Evolutionary conservation across 1,140 invertebrate genomes (phyloP).

Genomic region (Drosophila miranda): DNA sequence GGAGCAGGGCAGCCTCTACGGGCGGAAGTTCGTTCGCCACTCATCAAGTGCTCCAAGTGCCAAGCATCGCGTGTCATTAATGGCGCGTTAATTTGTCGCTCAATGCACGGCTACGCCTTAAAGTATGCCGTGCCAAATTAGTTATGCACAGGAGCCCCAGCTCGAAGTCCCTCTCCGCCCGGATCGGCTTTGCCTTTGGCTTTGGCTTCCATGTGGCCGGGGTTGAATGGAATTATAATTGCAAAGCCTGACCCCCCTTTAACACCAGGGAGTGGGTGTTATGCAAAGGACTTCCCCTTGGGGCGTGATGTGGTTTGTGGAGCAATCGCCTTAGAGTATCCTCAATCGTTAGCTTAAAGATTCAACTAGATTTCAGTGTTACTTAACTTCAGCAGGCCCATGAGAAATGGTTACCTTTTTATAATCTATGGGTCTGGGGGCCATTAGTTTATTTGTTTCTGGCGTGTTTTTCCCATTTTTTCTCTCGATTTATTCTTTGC

Average conservation of each 20-base stretch:
- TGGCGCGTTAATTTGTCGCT: slow-evolving; percentile 74
- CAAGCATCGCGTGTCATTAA: slow-evolving; percentile 64
- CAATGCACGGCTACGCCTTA: slow-evolving; percentile 58
- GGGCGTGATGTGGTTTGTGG: no score
- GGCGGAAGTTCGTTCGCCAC: slow-evolving; percentile 14
- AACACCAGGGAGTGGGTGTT: slow-evolving; percentile 4
- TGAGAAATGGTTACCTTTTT: no score
- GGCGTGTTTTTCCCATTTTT: background rate
- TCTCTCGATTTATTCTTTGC: slow-evolving; percentile 15
- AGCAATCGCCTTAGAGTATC: no score
- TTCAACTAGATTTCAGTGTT: no score
- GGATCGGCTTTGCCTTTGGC: slow-evolving; percentile 4
- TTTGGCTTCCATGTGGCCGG: slow-evolving; percentile 10
- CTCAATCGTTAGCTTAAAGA: no score
- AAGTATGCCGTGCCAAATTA: slow-evolving; percentile 74
- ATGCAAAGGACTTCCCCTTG: slow-evolving; percentile 6
- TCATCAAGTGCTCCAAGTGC: slow-evolving; percentile 33
- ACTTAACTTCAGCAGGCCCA: no score
- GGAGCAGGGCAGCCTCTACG: slow-evolving; percentile 29
- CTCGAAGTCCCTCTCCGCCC: slow-evolving; percentile 6
- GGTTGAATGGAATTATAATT: slow-evolving; percentile 59
- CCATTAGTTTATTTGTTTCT: background rate
- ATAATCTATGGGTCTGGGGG: background rate
- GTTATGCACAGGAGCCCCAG: slow-evolving; percentile 48
- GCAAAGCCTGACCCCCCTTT: slow-evolving; percentile 47